Evolutionary conservation across 2,888 invertebrate species (phyloP), one percentile per base, ranked within the genome.

Genomic region (Dermolepida albohirtum): DNA sequence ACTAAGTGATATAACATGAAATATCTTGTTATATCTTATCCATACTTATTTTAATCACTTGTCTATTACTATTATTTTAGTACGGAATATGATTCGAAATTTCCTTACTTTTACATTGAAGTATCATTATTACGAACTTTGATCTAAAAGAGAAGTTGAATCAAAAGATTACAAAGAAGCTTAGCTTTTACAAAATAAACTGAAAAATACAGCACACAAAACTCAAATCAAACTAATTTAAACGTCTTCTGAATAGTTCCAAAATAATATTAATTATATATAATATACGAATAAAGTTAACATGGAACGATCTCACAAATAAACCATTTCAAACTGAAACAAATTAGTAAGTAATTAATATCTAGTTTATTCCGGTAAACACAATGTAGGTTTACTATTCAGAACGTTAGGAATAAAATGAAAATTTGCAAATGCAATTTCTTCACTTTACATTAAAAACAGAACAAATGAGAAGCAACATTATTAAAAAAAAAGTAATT

Each of bases 211-310:
- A 34, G 29, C 29, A 29, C 29, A 52, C 22, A 52, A 11, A 34
- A 52, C 22, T n/a, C 10, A 52, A 52, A 8, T n/a, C 29, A n/a
- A 50, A 17, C 44, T 14, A 44, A 12, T 50, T 27, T n/a, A 27
- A 27, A 17, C 14, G 7, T 59, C 16, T 59, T 59, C 59, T 59
- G 59, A 59, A 59, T 59, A 59, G 47, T n/a, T 44, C 29, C 10
- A 44, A 17, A 14, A 5, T 14, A 8, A 7, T 12, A 29, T 44
- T 44, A 59, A 14, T 59, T 49, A 49, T 49, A 44, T 34, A 44
- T 5, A 2, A n/a, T 44, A 4, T 10, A 44, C 14, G 22, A 49
- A n/a, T 17, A n/a, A n/a, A 49, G 34, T 22, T 8, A 12, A 40
- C 14, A 39, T 54, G 7, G 2, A 54, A 12, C 22, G 39, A 10